phyloP scores from a whole-genome alignment of 1,140 invertebrate genomes.

The Temnothorax longispinosus region DNA sequence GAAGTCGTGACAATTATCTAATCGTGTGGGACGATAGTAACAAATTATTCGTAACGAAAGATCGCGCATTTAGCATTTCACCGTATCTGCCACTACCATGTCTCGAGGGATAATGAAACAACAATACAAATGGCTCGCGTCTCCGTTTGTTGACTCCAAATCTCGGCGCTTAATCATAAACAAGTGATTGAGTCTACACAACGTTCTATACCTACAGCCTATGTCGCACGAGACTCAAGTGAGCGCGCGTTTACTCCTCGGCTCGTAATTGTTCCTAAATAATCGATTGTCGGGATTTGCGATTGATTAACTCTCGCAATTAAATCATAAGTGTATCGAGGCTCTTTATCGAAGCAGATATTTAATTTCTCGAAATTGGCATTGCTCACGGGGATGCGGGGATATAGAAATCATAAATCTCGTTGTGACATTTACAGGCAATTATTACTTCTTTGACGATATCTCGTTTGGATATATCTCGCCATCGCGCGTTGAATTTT shows the following conservation, averaged over 20 bases:
- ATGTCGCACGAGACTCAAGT: background rate
- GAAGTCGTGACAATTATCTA: background rate
- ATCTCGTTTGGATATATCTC: background rate
- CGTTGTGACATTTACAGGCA: background rate
- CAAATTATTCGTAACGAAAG: slow-evolving; percentile 7
- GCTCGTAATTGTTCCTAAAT: background rate
- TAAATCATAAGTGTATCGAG: background rate
- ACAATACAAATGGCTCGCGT: background rate
- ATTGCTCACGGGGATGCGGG: background rate
- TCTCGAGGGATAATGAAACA: slow-evolving; percentile 7
- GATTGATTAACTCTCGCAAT: slow-evolving; percentile 11
- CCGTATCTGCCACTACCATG: background rate
- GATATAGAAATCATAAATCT: background rate
- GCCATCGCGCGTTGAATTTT: background rate
- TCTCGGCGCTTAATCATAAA: slow-evolving; percentile 6
- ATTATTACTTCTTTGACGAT: slow-evolving; percentile 5
- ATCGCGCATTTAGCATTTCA: background rate
- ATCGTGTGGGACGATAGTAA: background rate
- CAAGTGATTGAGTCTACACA: slow-evolving; percentile 1
- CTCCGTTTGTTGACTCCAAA: background rate
- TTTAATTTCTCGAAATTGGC: background rate
- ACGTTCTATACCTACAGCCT: background rate
- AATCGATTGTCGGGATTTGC: background rate
- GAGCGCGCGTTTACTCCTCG: background rate
- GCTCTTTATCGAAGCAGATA: background rate